Base-by-base conservation (phyloP, 2,797 vertebrate genomes). In the Cheirogaleus major region DNA sequence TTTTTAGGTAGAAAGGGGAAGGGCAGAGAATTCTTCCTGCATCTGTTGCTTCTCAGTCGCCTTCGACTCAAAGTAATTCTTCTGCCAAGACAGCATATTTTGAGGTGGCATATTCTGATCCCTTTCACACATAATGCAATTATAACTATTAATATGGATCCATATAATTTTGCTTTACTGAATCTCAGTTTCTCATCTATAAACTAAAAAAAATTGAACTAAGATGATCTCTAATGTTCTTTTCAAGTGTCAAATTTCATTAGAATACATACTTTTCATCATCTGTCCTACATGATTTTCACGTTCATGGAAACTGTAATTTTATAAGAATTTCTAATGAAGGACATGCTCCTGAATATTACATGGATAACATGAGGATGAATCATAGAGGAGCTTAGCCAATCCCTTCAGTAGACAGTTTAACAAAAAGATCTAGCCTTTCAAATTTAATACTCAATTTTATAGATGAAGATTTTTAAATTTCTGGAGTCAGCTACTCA, bases 391-490 rank as follows among this genome's bases (percentile, higher is more conserved):
- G 30, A 79, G 5, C 9, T 89, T 76, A 88, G 41, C 18, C n/a
- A 18, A 25, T 82, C 57, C n/a, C 22, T 72, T 89, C 72, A 80
- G 5, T 50, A 83, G 32, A 78, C 2, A 75, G 41, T 75, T 63
- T 65, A 81, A 43, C 41, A 17, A 55, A 93, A 81, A 90, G 22
- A 55, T 70, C 12, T 4, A 32, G 27, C 20, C 32, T 65, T 93
- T 55, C 57, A 85, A 85, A 95, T 48, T 48, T 92, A 96, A 59
- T 59, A 75, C 32, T 73, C 41, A 81, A 32, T 76, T 93, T 97
- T 84, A 17, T 65, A 92, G 13, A 7, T 92, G 17, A 97, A 87
- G n/a, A 92, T 85, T 72, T 76, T 14, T 63, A 88, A 45, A 38
- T 73, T 93, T 93, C 59, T 75, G 52, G 90, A 95, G 52, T 38